phyloP scores from a whole-genome alignment of 2,113 vertebrate species.

The Cavia aperea region DNA sequence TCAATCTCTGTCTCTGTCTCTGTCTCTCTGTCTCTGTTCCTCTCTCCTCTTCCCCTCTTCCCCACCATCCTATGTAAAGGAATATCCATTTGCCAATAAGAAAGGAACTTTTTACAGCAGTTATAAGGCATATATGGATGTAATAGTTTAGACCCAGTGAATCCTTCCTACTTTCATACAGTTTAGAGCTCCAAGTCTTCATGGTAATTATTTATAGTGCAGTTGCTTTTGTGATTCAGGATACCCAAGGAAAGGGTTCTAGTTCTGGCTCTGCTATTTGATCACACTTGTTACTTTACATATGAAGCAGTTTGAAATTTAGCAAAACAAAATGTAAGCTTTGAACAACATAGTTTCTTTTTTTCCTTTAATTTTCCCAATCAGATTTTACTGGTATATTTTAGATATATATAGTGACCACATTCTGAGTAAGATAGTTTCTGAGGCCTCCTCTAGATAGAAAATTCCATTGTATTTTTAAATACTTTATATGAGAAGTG shows the following conservation, averaged over 20 bases:
- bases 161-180: conserved; percentile 26
- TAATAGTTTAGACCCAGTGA: conserved; percentile 3
- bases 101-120: background rate
- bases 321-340: conserved; percentile 37
- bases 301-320: background rate
- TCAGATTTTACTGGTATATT: background rate
- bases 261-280: conserved; percentile 14
- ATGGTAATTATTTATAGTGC: background rate
- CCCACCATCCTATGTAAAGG: background rate
- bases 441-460: background rate
- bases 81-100: conserved; percentile 22
- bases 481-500: conserved; percentile 1
- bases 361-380: background rate
- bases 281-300: conserved; percentile 3
- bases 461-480: conserved; percentile 8
- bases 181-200: conserved; percentile 23
- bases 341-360: background rate
- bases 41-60: no score
- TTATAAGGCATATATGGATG: background rate
- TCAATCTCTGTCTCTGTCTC: background rate
- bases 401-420: background rate
- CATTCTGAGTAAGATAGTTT: background rate
- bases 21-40: background rate
- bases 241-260: background rate
- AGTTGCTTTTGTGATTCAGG: conserved; percentile 19